Evolutionary conservation across 2,113 vertebrate species (phyloP).

Genomic region (Hydrolagus affinis): DNA sequence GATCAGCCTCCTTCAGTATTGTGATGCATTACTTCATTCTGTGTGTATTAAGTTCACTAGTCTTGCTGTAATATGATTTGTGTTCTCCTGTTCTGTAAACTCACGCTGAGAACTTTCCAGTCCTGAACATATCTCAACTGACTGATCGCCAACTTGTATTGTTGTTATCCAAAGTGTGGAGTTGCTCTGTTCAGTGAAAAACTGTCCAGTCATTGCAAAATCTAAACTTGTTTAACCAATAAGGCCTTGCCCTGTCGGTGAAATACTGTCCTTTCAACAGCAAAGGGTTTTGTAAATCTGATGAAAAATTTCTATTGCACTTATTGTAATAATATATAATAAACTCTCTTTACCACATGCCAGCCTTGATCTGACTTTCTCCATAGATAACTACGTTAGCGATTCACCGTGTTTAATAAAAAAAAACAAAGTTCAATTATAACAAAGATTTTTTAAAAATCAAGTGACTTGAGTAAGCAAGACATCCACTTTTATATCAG

Average conservation of each 20-base stretch:
- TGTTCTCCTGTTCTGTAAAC: background rate
- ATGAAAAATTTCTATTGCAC: background rate
- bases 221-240: too few species aligned
- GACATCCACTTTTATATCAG: too few species aligned
- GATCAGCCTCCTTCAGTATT: background rate
- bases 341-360: too few species aligned
- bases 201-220: background rate
- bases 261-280: background rate
- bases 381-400: too few species aligned
- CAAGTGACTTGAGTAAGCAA: too few species aligned
- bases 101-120: background rate
- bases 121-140: background rate
- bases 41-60: background rate
- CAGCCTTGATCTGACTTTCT: too few species aligned
- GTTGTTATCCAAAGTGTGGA: background rate
- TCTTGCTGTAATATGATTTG: too few species aligned
- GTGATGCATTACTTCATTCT: background rate
- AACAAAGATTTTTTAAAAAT: too few species aligned
- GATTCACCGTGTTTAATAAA: too few species aligned
- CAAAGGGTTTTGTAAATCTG: background rate
- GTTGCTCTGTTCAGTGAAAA: background rate
- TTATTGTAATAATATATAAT: slow-evolving; percentile 11
- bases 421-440: too few species aligned
- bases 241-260: background rate
- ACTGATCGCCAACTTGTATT: too few species aligned